phyloP scores from a whole-genome alignment of 2,888 invertebrate species.

The Colletes collaris region DNA sequence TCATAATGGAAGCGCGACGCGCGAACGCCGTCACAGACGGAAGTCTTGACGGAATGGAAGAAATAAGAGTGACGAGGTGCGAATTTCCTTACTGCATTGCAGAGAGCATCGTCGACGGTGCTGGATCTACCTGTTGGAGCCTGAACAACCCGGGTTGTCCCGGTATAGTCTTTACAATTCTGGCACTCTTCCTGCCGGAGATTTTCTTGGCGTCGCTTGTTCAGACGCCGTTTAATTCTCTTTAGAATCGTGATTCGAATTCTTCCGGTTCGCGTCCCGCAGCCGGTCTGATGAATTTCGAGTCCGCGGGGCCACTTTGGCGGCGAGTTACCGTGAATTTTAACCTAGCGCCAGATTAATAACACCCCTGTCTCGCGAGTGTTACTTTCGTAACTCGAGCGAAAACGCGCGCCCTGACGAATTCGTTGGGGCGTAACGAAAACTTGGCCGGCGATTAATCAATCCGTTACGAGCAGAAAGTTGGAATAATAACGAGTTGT shows the following conservation, averaged over 20 bases:
- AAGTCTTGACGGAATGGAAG: conserved; percentile 43
- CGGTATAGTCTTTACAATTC: conserved; percentile 45
- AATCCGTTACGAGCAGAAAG: conserved; percentile 45
- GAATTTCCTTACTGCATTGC: conserved; percentile 72
- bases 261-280: conserved; percentile 8
- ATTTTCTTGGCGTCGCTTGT: conserved; percentile 36
- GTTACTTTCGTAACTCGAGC: conserved; percentile 6
- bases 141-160: conserved; percentile 45
- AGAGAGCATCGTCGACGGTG: conserved; percentile 73
- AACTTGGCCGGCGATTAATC: conserved; percentile 47
- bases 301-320: not conserved
- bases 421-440: not conserved
- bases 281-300: not conserved
- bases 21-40: conserved; percentile 34
- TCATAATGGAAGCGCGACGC: too few relatives aligned
- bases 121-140: conserved; percentile 76
- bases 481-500: conserved; percentile 34
- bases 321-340: not conserved
- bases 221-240: conserved; percentile 38
- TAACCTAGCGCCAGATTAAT: not conserved
- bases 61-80: conserved; percentile 45
- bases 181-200: conserved; percentile 50
- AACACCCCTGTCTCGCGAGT: not conserved
- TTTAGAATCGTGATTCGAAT: conserved; percentile 45
- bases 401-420: not conserved